phyloP scores from a whole-genome alignment of 2,888 invertebrate genomes.

The Latrodectus elegans region DNA sequence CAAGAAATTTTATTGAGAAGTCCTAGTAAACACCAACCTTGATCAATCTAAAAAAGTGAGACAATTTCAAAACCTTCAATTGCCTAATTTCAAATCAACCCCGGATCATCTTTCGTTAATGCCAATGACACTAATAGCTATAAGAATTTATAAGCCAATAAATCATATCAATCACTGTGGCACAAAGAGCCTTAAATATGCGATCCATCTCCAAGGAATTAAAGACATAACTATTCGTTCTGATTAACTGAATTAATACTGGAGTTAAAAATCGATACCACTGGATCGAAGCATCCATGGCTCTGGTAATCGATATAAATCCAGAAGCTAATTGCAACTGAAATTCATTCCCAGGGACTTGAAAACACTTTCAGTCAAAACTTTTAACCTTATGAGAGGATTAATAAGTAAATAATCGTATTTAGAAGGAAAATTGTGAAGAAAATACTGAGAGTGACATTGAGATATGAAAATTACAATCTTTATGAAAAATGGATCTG shows the following conservation, averaged over 20 bases:
- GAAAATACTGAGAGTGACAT: not conserved
- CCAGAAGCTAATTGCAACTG: constrained; percentile 51
- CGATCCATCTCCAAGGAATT: constrained; percentile 24
- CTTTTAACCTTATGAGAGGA: not conserved
- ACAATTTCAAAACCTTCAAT: too few species aligned
- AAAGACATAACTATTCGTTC: constrained; percentile 35
- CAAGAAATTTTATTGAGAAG: too few species aligned
- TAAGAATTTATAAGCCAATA: constrained; percentile 26
- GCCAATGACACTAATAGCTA: constrained; percentile 16
- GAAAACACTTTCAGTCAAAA: not conserved
- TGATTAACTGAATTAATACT: constrained; percentile 38
- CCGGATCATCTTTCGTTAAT: constrained; percentile 17
- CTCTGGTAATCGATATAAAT: constrained; percentile 48
- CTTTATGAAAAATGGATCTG: too few species aligned
- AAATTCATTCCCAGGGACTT: constrained; percentile 23
- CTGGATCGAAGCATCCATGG: constrained; percentile 42
- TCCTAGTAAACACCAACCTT: too few species aligned
- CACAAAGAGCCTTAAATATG: constrained; percentile 4
- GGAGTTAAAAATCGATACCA: constrained; percentile 59
- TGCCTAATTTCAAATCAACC: not conserved
- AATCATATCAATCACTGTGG: constrained; percentile 15
- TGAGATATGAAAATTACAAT: too few species aligned
- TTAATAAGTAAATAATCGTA: not conserved
- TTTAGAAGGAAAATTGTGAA: not conserved
- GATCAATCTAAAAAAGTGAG: too few species aligned